phyloP scores from a whole-genome alignment of 2,113 vertebrate species.

The Corythaeola cristata region DNA sequence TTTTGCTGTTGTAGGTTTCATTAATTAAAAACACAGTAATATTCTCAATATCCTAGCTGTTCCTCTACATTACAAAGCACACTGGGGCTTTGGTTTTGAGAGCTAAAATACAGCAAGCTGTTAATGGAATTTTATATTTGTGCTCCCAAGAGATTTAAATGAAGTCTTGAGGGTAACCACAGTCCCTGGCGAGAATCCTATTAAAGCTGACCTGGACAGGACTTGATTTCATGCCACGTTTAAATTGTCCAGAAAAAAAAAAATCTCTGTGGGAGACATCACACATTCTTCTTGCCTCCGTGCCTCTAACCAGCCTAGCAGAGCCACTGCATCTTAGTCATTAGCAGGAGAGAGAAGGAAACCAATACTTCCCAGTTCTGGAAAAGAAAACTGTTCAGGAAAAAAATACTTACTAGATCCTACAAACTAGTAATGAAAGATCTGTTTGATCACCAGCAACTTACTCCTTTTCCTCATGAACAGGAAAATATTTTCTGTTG shows the following conservation, averaged over 20 bases:
- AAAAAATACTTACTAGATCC: constrained; percentile 19
- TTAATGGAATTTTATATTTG: constrained; percentile 31
- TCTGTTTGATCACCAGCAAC: neutral
- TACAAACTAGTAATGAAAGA: neutral
- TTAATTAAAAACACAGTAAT: neutral
- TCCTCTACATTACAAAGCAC: neutral
- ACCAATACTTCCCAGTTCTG: constrained; percentile 42
- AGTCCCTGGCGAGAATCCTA: neutral
- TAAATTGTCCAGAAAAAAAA: constrained; percentile 39
- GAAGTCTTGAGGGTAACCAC: constrained; percentile 48
- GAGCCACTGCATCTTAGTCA: neutral
- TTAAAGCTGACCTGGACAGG: constrained; percentile 41
- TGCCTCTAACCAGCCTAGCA: neutral
- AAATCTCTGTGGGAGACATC: constrained; percentile 2
- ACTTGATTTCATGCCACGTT: neutral
- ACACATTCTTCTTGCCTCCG: neutral
- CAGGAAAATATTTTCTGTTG: constrained; percentile 36
- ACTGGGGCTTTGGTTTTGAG: neutral
- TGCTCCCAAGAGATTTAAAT: neutral
- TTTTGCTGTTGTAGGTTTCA: neutral
- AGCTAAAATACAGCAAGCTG: constrained; percentile 1
- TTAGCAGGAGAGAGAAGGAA: constrained; percentile 17
- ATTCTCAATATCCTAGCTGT: neutral
- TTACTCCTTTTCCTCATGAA: constrained; percentile 28
- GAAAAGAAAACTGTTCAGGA: constrained; percentile 15